A percentile compares a stretch with the other conserved stretches of the same genome.
Evolutionary conservation across 2,113 vertebrate genomes (phyloP).

Genomic region (Jacana jacana): DNA sequence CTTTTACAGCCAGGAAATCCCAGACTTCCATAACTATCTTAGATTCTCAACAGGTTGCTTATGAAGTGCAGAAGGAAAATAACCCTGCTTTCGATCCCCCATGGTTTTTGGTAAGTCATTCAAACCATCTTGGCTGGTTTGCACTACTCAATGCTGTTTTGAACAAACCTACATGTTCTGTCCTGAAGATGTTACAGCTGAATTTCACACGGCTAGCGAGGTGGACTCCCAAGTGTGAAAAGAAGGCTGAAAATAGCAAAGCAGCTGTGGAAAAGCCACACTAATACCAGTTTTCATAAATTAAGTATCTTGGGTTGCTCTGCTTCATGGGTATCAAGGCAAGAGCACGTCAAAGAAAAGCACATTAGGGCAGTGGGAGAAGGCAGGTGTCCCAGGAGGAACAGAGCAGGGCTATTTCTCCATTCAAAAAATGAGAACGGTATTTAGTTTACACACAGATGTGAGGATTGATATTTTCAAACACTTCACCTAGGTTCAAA

Average conservation of each 20-base stretch:
- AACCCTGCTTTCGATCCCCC: neutral
- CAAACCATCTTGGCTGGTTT: neutral
- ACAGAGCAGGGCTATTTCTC: neutral
- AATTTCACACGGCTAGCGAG: neutral
- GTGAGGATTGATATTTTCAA: neutral
- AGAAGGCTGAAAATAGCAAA: neutral
- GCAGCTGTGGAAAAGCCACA: neutral
- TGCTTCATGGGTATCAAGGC: neutral
- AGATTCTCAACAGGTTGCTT: neutral
- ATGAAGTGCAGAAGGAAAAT: neutral
- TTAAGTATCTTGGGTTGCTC: neutral
- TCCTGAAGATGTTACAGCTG: neutral
- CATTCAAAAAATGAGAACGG: neutral
- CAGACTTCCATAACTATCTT: neutral
- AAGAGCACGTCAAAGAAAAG: neutral
- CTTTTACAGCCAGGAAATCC: neutral
- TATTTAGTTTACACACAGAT: neutral
- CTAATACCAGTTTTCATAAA: neutral
- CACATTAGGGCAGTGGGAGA: neutral
- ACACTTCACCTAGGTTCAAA: neutral
- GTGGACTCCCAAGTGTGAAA: neutral
- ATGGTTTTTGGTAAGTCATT: neutral
- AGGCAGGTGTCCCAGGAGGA: neutral
- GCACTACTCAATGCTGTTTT: neutral
- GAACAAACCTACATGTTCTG: neutral